A percentile compares a stretch with the other conserved stretches of the same genome.
Evolutionary conservation across 2,888 invertebrate genomes (phyloP).

Genomic region (Xanthostigma xanthostigma): DNA sequence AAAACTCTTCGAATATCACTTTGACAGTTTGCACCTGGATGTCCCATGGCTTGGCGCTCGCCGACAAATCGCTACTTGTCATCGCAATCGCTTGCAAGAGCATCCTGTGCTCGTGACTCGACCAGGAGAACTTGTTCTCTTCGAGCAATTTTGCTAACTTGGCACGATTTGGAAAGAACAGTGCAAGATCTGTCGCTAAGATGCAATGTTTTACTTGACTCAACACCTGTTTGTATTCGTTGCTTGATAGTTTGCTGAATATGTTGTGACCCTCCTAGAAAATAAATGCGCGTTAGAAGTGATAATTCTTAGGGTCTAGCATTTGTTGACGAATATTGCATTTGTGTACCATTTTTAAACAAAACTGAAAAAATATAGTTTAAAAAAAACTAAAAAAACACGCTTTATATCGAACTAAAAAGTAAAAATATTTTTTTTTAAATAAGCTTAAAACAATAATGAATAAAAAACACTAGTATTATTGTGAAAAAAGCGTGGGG

Average conservation of each 20-base stretch:
- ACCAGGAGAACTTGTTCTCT: constrained; percentile 47
- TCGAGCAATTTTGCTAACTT: constrained; percentile 39
- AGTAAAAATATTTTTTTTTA: too few species aligned
- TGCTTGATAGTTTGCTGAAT: constrained; percentile 51
- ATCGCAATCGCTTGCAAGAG: constrained; percentile 62
- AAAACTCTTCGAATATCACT: constrained; percentile 71
- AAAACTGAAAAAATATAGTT: too few species aligned
- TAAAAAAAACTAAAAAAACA: too few species aligned
- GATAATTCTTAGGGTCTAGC: too few species aligned
- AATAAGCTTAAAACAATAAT: too few species aligned
- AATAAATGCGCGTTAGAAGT: too few species aligned
- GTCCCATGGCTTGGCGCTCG: constrained; percentile 73
- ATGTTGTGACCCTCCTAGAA: constrained; percentile 74
- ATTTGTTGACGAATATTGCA: too few species aligned
- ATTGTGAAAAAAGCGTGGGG: too few species aligned
- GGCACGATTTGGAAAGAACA: constrained; percentile 63
- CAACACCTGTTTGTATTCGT: constrained; percentile 63
- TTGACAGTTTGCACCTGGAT: constrained; percentile 65
- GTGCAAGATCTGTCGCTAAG: constrained; percentile 68
- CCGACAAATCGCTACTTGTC: constrained; percentile 73
- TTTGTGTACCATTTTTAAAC: too few species aligned
- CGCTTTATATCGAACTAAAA: too few species aligned
- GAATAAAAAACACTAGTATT: too few species aligned
- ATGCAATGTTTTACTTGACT: constrained; percentile 67
- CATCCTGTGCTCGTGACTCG: constrained; percentile 45